Conservation (phyloP, 2,888 invertebrate genomes). For the Venustoraphidia nigricollis region DNA sequence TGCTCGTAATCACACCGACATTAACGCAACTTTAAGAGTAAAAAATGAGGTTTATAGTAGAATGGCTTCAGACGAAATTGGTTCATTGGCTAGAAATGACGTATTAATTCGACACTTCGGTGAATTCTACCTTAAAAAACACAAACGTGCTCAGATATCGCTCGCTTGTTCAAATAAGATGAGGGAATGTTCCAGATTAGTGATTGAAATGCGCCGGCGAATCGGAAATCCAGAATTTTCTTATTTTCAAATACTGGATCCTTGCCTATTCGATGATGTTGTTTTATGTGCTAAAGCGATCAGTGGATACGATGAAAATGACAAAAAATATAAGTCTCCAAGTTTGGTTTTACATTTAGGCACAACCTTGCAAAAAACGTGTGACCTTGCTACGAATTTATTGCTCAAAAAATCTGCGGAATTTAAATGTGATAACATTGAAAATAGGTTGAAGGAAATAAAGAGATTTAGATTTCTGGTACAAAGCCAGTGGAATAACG, state of each 20-base stretch:
- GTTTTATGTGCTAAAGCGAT: slow-evolving; percentile 5
- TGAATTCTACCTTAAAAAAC: slow-evolving; percentile 8
- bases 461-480: too few species aligned
- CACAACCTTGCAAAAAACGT: slow-evolving; percentile 6
- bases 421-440: too few species aligned
- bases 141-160: neutral
- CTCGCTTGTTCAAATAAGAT: too few species aligned
- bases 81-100: slow-evolving; percentile 9
- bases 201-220: too few species aligned
- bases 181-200: too few species aligned
- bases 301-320: slow-evolving; percentile 1
- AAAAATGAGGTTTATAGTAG: slow-evolving; percentile 6
- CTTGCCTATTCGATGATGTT: slow-evolving; percentile 8
- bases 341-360: slow-evolving; percentile 6
- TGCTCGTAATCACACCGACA: too few species aligned
- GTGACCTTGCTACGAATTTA: slow-evolving; percentile 5
- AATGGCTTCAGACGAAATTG: slow-evolving; percentile 10
- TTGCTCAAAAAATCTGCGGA: neutral
- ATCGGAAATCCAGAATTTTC: too few species aligned
- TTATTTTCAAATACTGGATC: too few species aligned
- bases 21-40: too few species aligned
- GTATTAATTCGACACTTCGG: slow-evolving; percentile 9
- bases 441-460: too few species aligned
- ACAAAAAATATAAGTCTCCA: slow-evolving; percentile 3
- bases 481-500: too few species aligned